Conservation (phyloP, 2,113 vertebrate species). For the Drymodes brunneopygia region DNA sequence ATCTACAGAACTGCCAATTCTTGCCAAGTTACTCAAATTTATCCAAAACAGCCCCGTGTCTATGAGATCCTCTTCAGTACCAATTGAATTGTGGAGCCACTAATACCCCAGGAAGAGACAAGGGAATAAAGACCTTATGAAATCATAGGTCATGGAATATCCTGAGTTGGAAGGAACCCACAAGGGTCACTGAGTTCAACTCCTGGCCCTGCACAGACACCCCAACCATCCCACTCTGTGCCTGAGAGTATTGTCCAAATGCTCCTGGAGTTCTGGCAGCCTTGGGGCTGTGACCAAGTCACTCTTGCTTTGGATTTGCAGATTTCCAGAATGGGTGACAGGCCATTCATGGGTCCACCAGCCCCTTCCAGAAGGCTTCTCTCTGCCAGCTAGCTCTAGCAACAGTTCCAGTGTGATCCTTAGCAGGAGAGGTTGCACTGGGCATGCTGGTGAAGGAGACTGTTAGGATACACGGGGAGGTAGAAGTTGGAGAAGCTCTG, state of each 20-base stretch:
- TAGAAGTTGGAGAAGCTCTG: neutral
- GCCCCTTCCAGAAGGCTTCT: neutral
- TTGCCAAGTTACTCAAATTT: neutral
- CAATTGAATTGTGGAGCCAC: fast-evolving
- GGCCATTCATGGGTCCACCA: neutral
- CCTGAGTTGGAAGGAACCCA: neutral
- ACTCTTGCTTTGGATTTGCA: neutral
- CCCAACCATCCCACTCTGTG: neutral
- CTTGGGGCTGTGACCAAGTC: neutral
- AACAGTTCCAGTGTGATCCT: neutral
- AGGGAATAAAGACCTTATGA: neutral
- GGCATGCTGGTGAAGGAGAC: neutral
- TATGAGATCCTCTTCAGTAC: neutral
- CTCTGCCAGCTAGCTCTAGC: neutral
- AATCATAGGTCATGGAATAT: neutral
- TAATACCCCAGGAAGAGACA: neutral
- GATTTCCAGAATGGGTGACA: neutral
- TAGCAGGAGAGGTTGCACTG: neutral
- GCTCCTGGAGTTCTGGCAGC: neutral
- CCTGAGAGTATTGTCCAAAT: neutral
- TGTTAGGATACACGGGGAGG: neutral
- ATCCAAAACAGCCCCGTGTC: fast-evolving
- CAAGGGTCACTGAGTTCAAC: neutral
- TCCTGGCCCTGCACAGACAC: neutral
- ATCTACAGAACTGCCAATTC: neutral